Evolutionary conservation across 2,888 invertebrate genomes (phyloP).

Genomic region (Marronus borbonicus): DNA sequence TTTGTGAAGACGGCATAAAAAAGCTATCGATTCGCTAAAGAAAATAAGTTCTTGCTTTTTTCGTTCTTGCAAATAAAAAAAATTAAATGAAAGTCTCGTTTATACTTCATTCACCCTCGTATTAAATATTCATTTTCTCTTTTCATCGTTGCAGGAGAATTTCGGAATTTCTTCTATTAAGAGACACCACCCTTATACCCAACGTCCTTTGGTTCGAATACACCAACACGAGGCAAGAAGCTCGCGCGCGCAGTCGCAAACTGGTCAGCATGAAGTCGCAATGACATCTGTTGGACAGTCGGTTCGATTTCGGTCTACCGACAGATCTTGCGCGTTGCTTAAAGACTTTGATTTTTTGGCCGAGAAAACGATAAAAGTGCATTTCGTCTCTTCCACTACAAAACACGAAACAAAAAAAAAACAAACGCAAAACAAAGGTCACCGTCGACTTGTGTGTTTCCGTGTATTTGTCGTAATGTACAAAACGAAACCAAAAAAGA

Average conservation of each 20-base stretch:
- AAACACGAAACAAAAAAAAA: background rate
- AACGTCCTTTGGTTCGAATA: conserved; percentile 96
- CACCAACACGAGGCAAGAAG: conserved; percentile 88
- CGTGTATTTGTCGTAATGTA: conserved; percentile 27
- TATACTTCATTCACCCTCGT: no score
- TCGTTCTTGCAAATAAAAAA: no score
- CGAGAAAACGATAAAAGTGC: conserved; percentile 70
- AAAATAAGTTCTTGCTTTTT: no score
- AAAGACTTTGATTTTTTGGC: conserved; percentile 67
- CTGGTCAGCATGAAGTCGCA: conserved; percentile 86
- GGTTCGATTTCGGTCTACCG: conserved; percentile 64
- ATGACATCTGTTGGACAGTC: conserved; percentile 79
- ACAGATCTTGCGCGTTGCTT: conserved; percentile 61
- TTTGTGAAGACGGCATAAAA: no score
- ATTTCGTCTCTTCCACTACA: conserved; percentile 23
- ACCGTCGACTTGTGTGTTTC: conserved; percentile 18
- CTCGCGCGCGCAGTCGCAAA: conserved; percentile 85
- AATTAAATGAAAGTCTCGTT: no score
- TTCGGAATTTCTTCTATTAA: conserved; percentile 87
- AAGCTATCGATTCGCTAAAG: no score
- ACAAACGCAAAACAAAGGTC: conserved; percentile 16
- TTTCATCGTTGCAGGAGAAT: conserved; percentile 77
- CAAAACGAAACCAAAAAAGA: conserved; percentile 17
- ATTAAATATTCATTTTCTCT: background rate
- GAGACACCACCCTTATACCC: conserved; percentile 92